These are phyloP conservation scores for Ptychoptera contaminata DNA, from an alignment of 2,888 invertebrate species.

Conservation along the genomic window DNA sequence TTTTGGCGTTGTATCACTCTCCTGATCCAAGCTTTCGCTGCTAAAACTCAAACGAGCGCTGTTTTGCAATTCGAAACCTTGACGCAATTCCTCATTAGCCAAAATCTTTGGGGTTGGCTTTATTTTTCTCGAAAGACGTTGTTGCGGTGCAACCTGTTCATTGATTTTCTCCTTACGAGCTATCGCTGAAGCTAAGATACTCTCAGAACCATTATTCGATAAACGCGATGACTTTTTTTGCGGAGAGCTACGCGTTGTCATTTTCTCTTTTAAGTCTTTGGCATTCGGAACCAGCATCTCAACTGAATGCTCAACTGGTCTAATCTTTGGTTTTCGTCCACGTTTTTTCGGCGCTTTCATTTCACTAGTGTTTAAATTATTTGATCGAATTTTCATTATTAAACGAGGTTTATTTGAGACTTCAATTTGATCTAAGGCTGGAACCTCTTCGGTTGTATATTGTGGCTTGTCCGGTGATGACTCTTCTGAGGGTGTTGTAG, in stretches of 20 bases:
- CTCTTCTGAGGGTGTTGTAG: no score
- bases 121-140: conserved; percentile 39
- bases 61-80: conserved; percentile 40
- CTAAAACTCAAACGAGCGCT: conserved; percentile 35
- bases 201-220: conserved; percentile 36
- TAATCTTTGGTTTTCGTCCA: conserved; percentile 24
- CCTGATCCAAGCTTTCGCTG: conserved; percentile 9
- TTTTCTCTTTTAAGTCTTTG: not conserved
- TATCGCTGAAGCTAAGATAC: conserved; percentile 52
- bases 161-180: conserved; percentile 57
- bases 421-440: no score
- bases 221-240: conserved; percentile 45
- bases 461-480: no score
- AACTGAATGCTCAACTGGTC: not conserved
- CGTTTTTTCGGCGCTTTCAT: conserved; percentile 23
- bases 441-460: no score
- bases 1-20: not conserved
- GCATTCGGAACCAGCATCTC: not conserved
- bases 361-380: no score
- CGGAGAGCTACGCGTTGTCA: conserved; percentile 13
- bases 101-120: conserved; percentile 52
- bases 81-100: conserved; percentile 44
- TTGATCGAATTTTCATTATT: no score
- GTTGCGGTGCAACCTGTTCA: conserved; percentile 33
- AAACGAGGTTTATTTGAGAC: no score